Percentiles rank a stretch among this genome's conserved stretches.
Evolutionary conservation across 2,113 vertebrate genomes (phyloP).

Genomic region (Steatornis caripensis): DNA sequence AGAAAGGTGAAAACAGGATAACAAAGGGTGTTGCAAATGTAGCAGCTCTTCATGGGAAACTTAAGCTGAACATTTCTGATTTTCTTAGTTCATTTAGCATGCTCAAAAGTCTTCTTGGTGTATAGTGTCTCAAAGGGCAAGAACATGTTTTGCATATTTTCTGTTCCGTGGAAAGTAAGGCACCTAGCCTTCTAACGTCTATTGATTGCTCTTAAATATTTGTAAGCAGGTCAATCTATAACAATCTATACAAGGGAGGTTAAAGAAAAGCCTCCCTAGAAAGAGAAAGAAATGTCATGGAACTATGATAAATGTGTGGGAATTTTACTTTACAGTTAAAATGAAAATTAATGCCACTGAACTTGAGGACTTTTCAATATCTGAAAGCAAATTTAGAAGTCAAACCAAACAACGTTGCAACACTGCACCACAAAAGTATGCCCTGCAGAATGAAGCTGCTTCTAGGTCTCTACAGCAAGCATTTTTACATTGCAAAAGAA

Average conservation of each 20-base stretch:
- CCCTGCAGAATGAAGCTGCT: neutral
- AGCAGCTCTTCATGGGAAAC: neutral
- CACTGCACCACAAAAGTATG: neutral
- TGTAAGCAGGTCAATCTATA: too few relatives aligned
- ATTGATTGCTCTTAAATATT: neutral
- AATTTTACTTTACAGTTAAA: neutral
- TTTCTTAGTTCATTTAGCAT: neutral
- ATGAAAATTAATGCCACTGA: neutral
- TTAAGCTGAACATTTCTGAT: neutral
- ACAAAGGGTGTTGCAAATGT: neutral
- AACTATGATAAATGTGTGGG: neutral
- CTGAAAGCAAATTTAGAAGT: neutral
- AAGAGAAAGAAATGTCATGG: neutral
- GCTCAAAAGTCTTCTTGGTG: neutral
- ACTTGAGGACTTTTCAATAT: neutral
- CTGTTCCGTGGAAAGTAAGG: neutral
- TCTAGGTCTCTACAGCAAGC: neutral
- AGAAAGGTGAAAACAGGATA: neutral
- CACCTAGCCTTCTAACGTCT: neutral
- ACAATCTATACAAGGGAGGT: neutral
- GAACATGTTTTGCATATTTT: neutral
- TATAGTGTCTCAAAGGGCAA: neutral
- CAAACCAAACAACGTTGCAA: neutral
- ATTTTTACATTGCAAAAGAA: neutral
- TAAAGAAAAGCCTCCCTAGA: neutral